These are phyloP conservation scores for Sinocyclocheilus anophthalmus DNA, from an alignment of 2,113 vertebrate genomes.

Conservation along the genomic window DNA sequence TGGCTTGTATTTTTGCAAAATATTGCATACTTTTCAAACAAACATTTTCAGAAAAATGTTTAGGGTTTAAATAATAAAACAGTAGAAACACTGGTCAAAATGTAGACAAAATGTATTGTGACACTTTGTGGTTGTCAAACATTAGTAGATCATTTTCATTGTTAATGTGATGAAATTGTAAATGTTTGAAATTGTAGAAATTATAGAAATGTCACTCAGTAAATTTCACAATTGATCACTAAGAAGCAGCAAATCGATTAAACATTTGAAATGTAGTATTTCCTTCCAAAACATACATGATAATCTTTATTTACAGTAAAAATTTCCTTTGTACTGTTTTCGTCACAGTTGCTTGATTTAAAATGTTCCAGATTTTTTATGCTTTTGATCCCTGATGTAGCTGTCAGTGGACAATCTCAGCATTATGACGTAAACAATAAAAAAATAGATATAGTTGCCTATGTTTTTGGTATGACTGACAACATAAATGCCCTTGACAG, in stretches of 20 bases:
- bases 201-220: neutral
- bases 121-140: neutral
- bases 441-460: neutral
- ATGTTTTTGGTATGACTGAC: conserved; percentile 22
- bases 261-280: too few species aligned
- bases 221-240: neutral
- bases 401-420: neutral
- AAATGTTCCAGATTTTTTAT: neutral
- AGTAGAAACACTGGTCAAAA: neutral
- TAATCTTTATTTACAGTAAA: too few species aligned
- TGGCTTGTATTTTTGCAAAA: neutral
- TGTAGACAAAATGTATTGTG: neutral
- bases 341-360: neutral
- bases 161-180: neutral
- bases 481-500: conserved; percentile 3
- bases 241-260: neutral
- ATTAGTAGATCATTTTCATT: neutral
- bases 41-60: neutral
- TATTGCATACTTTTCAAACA: neutral
- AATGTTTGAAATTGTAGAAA: neutral
- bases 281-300: too few species aligned
- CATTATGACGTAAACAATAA: conserved; percentile 12
- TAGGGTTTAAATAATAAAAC: neutral
- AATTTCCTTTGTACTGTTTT: neutral
- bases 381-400: neutral